phyloP scores from a whole-genome alignment of 2,113 vertebrate species.

The Entomyzon cyanotis region DNA sequence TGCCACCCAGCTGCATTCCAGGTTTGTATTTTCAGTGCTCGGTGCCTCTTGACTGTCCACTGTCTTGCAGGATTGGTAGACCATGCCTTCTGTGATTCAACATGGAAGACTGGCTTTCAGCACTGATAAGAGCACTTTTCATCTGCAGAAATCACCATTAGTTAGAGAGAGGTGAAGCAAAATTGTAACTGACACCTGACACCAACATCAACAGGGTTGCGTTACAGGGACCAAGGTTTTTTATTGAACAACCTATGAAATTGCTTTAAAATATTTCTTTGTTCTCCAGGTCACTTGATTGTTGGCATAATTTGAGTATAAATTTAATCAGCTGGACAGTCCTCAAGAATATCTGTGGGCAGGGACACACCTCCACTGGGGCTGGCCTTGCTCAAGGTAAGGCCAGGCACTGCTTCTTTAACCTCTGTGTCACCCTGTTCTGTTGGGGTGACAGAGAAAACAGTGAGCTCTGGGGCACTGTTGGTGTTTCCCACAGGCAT shows the following conservation, averaged over 20 bases:
- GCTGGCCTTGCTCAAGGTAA: background rate
- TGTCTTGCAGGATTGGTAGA: background rate
- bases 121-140: background rate
- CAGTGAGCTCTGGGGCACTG: background rate
- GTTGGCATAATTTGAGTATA: background rate
- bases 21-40: background rate
- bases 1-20: background rate
- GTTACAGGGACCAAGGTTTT: background rate
- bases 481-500: background rate
- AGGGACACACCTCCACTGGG: background rate
- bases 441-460: background rate
- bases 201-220: background rate
- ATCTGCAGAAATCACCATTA: background rate
- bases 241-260: background rate
- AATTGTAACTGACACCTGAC: background rate
- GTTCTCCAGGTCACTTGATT: background rate
- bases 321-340: background rate
- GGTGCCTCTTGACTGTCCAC: background rate
- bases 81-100: rapidly evolving
- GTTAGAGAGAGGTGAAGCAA: background rate
- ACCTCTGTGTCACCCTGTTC: background rate
- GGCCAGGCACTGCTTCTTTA: background rate
- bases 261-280: background rate
- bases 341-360: background rate
- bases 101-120: background rate